These are phyloP conservation scores for Zoroaster sp. DNA, from an alignment of 53 echinoderm and acorn worm species.

Conservation along the genomic window DNA sequence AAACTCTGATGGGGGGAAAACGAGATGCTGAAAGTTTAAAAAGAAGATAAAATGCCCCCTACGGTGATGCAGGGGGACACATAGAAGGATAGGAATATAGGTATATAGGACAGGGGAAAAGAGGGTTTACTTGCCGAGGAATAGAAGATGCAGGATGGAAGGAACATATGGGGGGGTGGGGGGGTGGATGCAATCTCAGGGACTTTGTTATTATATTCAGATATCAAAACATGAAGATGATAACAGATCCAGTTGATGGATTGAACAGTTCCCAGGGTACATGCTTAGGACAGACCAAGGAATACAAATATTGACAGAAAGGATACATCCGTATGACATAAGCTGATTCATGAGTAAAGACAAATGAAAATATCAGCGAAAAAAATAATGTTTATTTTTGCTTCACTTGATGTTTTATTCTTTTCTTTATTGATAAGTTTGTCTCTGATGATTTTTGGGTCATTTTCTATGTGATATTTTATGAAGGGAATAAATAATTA, in stretches of 20 bases:
- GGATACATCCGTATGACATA: not conserved
- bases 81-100: too few relatives aligned
- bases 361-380: too few relatives aligned
- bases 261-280: not conserved
- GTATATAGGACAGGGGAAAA: too few relatives aligned
- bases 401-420: too few relatives aligned
- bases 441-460: too few relatives aligned
- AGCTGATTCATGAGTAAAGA: too few relatives aligned
- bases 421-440: too few relatives aligned
- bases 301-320: not conserved
- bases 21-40: not conserved
- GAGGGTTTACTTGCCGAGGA: not conserved
- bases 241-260: not conserved
- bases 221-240: not conserved
- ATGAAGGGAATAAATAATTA: too few relatives aligned
- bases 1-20: not conserved
- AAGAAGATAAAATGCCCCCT: not conserved
- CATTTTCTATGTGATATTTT: too few relatives aligned
- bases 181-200: not conserved
- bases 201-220: not conserved
- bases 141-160: not conserved
- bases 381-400: too few relatives aligned
- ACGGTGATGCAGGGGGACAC: too few relatives aligned
- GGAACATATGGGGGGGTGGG: not conserved
- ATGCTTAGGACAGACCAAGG: not conserved